Evolutionary conservation across 1,140 invertebrate genomes (phyloP), one percentile per base, ranked within the genome.

Genomic region (Plectrocnemia conspersa): DNA sequence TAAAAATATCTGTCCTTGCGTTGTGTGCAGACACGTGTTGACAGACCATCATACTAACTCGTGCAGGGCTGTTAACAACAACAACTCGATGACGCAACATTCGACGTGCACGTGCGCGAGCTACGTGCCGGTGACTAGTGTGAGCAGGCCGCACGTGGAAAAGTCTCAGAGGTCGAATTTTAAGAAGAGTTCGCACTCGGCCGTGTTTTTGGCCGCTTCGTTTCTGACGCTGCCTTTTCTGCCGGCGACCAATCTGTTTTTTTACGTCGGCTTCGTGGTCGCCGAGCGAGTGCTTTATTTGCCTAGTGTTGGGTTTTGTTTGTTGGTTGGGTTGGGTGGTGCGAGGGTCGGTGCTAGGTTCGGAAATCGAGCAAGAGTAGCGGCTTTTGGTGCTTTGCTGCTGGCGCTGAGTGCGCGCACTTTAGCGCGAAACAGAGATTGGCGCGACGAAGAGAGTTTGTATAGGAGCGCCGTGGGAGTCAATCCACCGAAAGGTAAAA

Each of bases 401-500:
- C 66, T 91, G 4, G 77, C 82, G 6, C 82, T 92, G 64, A 83
- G 87, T 59, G 79, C 80, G 1, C 79, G 85, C 57, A 98, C 94
- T 0, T 66, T 93, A 55, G 65, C 79, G 19, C 74, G 95, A 54
- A 98, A 98, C 69, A 70, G 78, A 41, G 94, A 97, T 68, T 98
- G 95, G 95, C 73, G 77, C 47, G 85, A 91, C 58, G 95, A 98
- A 73, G 95, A 97, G 74, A 86, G 83, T 56, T 79, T 98, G 1
- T 98, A 97, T 72, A 77, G 84, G 62, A 91, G 93, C 33, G 95
- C 94, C 6, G 80, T 98, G 42, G 71, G 80, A 44, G 83, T 97
- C 60, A 98, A 98, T 75, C 94, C 95, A 50, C 91, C 95, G n/a
- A 98, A 98, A 89, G 92, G 94, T 97, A 74, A 82, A 78, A 67